Evolutionary conservation across 2,113 vertebrate species (phyloP).

Genomic region (Nestor notabilis): DNA sequence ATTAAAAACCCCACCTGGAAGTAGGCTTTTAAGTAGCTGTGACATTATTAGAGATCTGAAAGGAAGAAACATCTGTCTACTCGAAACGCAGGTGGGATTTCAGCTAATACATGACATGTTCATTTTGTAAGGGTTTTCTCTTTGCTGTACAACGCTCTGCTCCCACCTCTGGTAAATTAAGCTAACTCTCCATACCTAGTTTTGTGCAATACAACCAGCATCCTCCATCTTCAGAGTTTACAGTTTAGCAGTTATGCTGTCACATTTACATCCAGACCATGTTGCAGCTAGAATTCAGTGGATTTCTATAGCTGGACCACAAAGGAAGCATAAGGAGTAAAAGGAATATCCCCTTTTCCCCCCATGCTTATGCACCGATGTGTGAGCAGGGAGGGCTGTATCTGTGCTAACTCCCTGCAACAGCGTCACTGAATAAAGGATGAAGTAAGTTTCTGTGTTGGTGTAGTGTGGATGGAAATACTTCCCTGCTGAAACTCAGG

Average conservation of each 20-base stretch:
- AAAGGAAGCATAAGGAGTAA: fast-evolving
- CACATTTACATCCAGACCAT: fast-evolving
- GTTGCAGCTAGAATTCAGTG: neutral
- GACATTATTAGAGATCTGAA: neutral
- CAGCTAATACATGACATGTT: neutral
- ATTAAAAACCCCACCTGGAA: neutral
- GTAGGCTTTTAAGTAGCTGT: neutral
- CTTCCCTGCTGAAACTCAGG: neutral
- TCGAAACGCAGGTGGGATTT: neutral
- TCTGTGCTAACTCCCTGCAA: neutral
- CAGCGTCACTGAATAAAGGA: neutral
- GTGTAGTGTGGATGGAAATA: fast-evolving
- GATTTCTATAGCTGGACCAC: neutral
- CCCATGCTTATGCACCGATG: fast-evolving
- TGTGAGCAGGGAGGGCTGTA: neutral
- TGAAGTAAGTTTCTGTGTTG: neutral
- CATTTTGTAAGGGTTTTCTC: neutral
- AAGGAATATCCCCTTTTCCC: neutral
- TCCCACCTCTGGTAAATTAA: neutral
- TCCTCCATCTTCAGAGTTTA: neutral
- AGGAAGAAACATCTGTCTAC: neutral
- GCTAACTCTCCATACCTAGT: fast-evolving
- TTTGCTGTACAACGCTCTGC: neutral
- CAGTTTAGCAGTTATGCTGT: neutral
- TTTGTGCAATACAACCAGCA: neutral